These are phyloP conservation scores for Pammene aurita DNA, from an alignment of 2,888 invertebrate species.

Conservation along the genomic window DNA sequence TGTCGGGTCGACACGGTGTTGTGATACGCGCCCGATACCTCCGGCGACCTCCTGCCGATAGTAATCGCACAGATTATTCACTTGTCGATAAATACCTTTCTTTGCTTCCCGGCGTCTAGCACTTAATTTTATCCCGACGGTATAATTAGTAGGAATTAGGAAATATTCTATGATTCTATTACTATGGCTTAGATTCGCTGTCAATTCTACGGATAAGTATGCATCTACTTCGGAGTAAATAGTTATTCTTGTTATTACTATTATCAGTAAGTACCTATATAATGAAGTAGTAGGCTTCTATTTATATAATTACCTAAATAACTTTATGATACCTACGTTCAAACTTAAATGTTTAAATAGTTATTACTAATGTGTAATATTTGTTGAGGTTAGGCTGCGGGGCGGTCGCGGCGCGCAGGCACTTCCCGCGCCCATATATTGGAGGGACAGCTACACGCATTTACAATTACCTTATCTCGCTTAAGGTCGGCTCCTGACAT, in stretches of 20 bases:
- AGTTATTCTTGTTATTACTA: too few relatives aligned
- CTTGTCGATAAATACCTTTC: slow-evolving; percentile 1
- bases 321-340: too few relatives aligned
- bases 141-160: background rate
- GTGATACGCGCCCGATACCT: slow-evolving; percentile 60
- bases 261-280: too few relatives aligned
- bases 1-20: slow-evolving; percentile 56
- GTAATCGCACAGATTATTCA: slow-evolving; percentile 35
- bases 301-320: too few relatives aligned
- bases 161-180: too few relatives aligned
- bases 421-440: slow-evolving; percentile 66
- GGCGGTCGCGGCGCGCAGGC: slow-evolving; percentile 41
- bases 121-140: background rate
- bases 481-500: slow-evolving; percentile 69
- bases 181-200: too few relatives aligned
- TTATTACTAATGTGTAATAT: background rate
- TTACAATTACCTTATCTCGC: slow-evolving; percentile 79
- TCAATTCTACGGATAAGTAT: too few relatives aligned
- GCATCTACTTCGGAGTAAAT: too few relatives aligned
- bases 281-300: too few relatives aligned
- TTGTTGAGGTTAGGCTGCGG: too few relatives aligned
- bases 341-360: background rate
- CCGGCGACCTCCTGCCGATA: slow-evolving; percentile 43
- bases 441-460: slow-evolving; percentile 75
- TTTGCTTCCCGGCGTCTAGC: background rate